Conservation (phyloP, 2,888 invertebrate species). For the Cantharis rufa region DNA sequence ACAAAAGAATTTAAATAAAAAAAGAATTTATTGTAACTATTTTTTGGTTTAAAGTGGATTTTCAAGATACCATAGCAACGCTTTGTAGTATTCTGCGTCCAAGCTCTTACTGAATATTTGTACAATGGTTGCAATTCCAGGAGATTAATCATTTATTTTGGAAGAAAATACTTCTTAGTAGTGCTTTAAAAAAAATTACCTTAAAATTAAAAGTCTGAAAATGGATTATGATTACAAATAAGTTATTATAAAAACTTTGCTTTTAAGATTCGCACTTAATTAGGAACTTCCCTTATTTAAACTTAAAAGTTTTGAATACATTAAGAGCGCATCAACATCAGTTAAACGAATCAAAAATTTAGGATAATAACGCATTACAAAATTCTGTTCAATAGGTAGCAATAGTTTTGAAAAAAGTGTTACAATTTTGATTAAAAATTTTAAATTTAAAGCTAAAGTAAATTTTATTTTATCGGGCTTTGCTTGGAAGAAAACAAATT, state of each 20-base stretch:
- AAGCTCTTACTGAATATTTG: not conserved
- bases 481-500: constrained; percentile 7
- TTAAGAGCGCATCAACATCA: not conserved
- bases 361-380: not conserved
- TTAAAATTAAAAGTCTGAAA: not conserved
- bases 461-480: not conserved
- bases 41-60: not conserved
- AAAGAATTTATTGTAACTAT: not conserved
- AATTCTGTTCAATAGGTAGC: not conserved
- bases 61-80: not conserved
- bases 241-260: not conserved
- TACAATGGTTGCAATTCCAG: not conserved
- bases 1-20: not conserved
- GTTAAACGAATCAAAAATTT: not conserved
- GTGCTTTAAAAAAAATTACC: not conserved
- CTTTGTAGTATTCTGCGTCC: not conserved
- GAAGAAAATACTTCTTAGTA: not conserved
- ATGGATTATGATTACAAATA: not conserved
- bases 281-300: not conserved
- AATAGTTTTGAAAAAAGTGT: not conserved
- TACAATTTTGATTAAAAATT: not conserved
- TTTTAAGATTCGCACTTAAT: not conserved
- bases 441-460: not conserved
- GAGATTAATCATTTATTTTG: not conserved
- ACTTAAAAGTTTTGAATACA: not conserved